Base-by-base conservation (phyloP, 2,888 invertebrate genomes). In the Amitus sp. region DNA sequence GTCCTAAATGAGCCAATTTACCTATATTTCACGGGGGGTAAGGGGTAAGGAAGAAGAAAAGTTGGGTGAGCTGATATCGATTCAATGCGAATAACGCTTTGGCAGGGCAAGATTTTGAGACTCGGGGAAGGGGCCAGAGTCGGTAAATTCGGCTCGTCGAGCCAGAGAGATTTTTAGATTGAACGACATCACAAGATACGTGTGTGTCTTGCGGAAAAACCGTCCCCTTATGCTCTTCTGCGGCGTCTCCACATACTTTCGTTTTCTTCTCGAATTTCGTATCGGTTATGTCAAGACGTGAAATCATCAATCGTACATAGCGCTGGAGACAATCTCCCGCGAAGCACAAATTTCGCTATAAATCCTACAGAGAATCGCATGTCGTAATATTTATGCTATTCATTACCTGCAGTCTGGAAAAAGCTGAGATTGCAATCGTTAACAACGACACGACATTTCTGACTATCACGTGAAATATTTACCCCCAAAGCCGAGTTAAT, bases 401-500 rank as follows among this genome's bases (percentile, higher is more conserved):
- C 37, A 37, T 37, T 37, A 37, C 13, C 15, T 13, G 37, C 37
- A n/a, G n/a, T 37, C 12, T 15, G 15, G 60, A 56, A 48, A 64
- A 50, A 53, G 40, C 27, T 9, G 20, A 47, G 54, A 61, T 61
- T 65, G 55, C 61, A 58, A 65, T 46, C 55, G 47, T 47, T 47
- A 51, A 54, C 43, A 55, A 51, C 61, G n/a, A 58, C 55, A 55
- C 58, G 58, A 65, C 61, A 65, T 61, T 61, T 65, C 64, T 54
- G 57, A 64, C 60, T 56, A 57, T 60, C 54, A 64, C 49, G 60
- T 57, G 64, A 64, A 58, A 65, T 65, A 65, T 62, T 56, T 62
- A 52, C 37, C 59, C 45, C 45, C 15, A 30, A 46, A 48, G 59
- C 54, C 59, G 46, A 60, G 73, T 75, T 78, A 77, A 78, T 78